phyloP scores from a whole-genome alignment of 2,113 vertebrate genomes.

The Mustelus asterias region DNA sequence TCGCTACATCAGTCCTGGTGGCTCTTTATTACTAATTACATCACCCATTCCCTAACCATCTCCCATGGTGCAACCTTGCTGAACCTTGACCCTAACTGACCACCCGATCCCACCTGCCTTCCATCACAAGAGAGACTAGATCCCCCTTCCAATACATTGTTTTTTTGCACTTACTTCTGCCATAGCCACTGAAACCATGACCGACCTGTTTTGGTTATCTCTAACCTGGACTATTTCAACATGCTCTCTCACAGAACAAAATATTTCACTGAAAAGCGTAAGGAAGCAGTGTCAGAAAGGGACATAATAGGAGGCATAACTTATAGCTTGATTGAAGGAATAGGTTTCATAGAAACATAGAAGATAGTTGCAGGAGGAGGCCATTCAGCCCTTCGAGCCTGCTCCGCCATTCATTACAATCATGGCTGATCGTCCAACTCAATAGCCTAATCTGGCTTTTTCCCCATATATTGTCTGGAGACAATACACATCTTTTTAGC shows the following conservation, averaged over 20 bases:
- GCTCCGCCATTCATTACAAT: too few species aligned
- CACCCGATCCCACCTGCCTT: not conserved
- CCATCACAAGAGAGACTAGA: too few species aligned
- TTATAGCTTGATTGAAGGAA: too few species aligned
- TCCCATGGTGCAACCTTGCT: not conserved
- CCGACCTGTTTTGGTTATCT: not conserved
- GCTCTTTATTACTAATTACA: not conserved
- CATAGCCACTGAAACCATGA: not conserved
- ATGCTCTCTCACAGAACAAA: not conserved
- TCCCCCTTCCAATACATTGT: not conserved
- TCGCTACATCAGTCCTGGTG: not conserved
- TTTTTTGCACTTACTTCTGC: not conserved
- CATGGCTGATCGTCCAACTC: too few species aligned
- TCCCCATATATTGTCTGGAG: too few species aligned
- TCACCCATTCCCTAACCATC: not conserved
- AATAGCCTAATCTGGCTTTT: too few species aligned
- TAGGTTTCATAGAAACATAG: too few species aligned
- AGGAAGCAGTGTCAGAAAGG: too few species aligned
- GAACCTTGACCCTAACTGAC: not conserved
- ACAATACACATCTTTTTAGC: too few species aligned
- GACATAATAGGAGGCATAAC: too few species aligned
- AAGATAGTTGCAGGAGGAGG: too few species aligned
- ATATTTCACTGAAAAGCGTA: not conserved
- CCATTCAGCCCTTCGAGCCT: too few species aligned
- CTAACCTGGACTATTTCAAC: not conserved